These are phyloP conservation scores for Melipona beecheii DNA, from an alignment of 2,888 invertebrate genomes.

Conservation along the genomic window DNA sequence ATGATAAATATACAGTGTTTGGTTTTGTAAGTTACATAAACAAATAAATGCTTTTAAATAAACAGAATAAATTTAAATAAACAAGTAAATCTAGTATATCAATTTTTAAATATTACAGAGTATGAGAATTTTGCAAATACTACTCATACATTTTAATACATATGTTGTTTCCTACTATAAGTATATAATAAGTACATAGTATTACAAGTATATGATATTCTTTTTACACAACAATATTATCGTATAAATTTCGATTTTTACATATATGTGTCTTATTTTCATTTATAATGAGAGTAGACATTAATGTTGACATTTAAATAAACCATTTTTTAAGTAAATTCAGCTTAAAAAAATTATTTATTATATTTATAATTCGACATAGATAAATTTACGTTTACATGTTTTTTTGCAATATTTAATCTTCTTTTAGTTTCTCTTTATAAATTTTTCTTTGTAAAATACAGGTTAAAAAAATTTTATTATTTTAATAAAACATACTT, in stretches of 20 bases:
- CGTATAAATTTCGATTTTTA: not conserved
- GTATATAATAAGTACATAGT: conserved; percentile 8
- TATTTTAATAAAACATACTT: not conserved
- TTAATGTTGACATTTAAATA: not conserved
- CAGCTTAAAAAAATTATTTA: not conserved
- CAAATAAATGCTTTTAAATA: conserved; percentile 26
- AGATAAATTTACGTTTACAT: conserved; percentile 44
- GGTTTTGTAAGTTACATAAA: conserved; percentile 36
- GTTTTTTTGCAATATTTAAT: conserved; percentile 6
- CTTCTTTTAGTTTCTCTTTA: conserved; percentile 1
- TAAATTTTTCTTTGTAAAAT: conserved; percentile 1
- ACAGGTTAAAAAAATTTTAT: conserved; percentile 15
- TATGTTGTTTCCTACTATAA: conserved; percentile 19
- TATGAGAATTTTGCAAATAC: conserved; percentile 10
- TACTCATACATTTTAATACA: conserved; percentile 28
- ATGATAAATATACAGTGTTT: conserved; percentile 33
- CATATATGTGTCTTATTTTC: conserved; percentile 5
- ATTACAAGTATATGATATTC: conserved; percentile 17
- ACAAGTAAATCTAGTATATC: conserved; percentile 1
- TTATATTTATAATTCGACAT: conserved; percentile 44
- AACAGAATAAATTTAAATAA: conserved; percentile 10
- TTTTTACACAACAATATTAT: conserved; percentile 12
- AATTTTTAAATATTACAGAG: conserved; percentile 26
- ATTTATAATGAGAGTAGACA: conserved; percentile 14
- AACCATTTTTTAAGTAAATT: conserved; percentile 15